These are phyloP conservation scores for Dryococelus australis DNA, from an alignment of 2,888 invertebrate species.

Conservation along the genomic window DNA sequence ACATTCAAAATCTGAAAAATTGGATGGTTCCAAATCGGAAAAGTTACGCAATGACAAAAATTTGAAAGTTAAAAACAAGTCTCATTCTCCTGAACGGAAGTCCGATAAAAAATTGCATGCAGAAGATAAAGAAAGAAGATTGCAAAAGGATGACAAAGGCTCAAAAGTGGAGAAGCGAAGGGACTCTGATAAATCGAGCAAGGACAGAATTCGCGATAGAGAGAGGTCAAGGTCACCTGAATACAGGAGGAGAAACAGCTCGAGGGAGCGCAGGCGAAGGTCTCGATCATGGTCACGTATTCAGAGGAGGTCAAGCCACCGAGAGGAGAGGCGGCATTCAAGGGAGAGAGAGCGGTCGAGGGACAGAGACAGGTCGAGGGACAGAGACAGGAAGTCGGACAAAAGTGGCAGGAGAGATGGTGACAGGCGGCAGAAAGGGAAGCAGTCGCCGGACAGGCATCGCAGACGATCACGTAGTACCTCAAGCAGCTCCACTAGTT, in stretches of 20 bases:
- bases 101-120: background rate
- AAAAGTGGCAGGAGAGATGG: slow-evolving; percentile 30
- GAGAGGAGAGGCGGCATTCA: background rate
- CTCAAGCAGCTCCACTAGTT: slow-evolving; percentile 13
- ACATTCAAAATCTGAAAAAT: background rate
- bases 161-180: slow-evolving; percentile 28
- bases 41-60: background rate
- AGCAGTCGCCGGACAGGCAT: slow-evolving; percentile 50
- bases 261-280: background rate
- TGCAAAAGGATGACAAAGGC: slow-evolving; percentile 42
- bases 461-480: slow-evolving; percentile 17
- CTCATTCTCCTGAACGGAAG: background rate
- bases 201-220: slow-evolving; percentile 38
- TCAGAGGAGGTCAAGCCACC: slow-evolving; percentile 42
- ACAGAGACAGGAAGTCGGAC: slow-evolving; percentile 45
- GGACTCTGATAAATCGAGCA: slow-evolving; percentile 42
- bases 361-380: slow-evolving; percentile 13
- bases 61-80: background rate
- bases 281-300: background rate
- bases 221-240: background rate
- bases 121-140: slow-evolving; percentile 32
- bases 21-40: background rate
- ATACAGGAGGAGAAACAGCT: background rate
- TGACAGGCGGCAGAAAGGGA: slow-evolving; percentile 61
- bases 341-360: slow-evolving; percentile 23